Conservation (phyloP, 2,797 vertebrate genomes). For the Pipistrellus nathusii region DNA sequence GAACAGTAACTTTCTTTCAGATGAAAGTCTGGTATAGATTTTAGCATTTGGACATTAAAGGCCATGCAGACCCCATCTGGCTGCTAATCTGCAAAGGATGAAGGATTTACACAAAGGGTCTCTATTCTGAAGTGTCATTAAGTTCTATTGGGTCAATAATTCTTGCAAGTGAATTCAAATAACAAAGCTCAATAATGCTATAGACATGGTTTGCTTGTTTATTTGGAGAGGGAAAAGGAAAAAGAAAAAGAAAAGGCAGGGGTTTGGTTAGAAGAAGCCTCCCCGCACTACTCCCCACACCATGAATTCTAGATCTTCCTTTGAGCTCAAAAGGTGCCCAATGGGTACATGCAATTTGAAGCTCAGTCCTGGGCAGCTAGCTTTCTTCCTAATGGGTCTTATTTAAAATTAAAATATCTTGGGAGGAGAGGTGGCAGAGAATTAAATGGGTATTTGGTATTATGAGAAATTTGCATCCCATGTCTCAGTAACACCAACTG, state of each 20-base stretch:
- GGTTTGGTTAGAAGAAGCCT: not conserved
- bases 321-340: not conserved
- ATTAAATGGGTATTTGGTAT: not conserved
- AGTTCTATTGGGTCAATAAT: slow-evolving; percentile 71
- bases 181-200: slow-evolving; percentile 58
- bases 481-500: not conserved
- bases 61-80: slow-evolving; percentile 54
- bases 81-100: slow-evolving; percentile 61
- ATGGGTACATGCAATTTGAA: not conserved
- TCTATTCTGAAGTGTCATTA: slow-evolving; percentile 67
- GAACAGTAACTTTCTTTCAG: slow-evolving; percentile 56
- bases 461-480: not conserved
- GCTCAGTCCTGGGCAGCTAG: not conserved
- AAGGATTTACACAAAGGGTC: slow-evolving; percentile 66
- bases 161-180: slow-evolving; percentile 77
- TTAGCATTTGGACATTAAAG: slow-evolving; percentile 44
- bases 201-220: slow-evolving; percentile 34
- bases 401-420: not conserved
- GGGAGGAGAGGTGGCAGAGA: not conserved
- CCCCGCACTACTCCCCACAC: not conserved
- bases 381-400: not conserved
- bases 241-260: slow-evolving; percentile 6
- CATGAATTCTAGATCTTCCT: not conserved
- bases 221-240: not conserved
- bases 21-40: slow-evolving; percentile 65